Conservation (phyloP, 1,140 invertebrate genomes). For the Euschistus heros region DNA sequence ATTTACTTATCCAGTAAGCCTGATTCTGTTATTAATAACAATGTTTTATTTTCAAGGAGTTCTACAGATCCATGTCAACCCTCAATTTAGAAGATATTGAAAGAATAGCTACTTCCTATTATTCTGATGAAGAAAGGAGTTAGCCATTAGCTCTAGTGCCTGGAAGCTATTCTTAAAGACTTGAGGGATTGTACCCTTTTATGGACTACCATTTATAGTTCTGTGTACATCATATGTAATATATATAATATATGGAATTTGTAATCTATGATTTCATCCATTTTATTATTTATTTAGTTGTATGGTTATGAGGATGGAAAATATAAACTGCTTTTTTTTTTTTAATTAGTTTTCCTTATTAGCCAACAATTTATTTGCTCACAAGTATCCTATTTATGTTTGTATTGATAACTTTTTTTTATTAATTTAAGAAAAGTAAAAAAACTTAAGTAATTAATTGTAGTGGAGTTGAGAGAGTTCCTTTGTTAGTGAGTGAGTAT, state of each 20-base stretch:
- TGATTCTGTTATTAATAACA: not conserved
- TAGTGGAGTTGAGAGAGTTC: no score
- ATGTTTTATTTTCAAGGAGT: conserved; percentile 27
- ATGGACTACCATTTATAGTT: conserved; percentile 1
- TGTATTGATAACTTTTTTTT: no score
- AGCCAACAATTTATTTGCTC: no score
- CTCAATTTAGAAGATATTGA: conserved; percentile 31
- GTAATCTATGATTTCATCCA: not conserved
- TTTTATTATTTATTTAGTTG: conserved; percentile 7
- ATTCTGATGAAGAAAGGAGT: conserved; percentile 25
- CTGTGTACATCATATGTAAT: conserved; percentile 12
- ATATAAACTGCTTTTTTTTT: not conserved
- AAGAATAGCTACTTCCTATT: conserved; percentile 28
- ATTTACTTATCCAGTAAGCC: not conserved
- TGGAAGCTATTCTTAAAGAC: not conserved
- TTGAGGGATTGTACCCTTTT: not conserved
- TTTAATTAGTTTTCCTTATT: not conserved
- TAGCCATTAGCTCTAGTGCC: not conserved
- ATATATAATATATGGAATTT: conserved; percentile 7
- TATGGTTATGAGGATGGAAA: not conserved
- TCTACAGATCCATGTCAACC: conserved; percentile 28
- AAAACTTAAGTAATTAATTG: no score
- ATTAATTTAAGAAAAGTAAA: no score
- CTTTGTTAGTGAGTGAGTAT: no score
- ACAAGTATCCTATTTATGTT: no score